Evolutionary conservation across 2,113 vertebrate genomes (phyloP).

Genomic region (Chionomys nivalis): DNA sequence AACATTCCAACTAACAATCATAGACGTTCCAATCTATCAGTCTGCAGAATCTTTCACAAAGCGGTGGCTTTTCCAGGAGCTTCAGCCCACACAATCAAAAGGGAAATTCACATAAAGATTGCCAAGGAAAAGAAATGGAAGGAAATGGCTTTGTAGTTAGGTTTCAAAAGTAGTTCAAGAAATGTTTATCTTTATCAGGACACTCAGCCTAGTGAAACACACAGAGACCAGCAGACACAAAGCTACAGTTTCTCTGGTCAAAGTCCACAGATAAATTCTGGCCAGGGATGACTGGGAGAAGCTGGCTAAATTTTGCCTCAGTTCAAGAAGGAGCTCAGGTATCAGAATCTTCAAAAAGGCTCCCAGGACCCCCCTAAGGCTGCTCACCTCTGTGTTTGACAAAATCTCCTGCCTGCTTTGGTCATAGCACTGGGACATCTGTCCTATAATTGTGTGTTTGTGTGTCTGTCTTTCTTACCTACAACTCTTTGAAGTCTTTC

Average conservation of each 20-base stretch:
- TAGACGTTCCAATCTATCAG: neutral
- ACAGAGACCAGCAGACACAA: neutral
- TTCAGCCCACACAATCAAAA: neutral
- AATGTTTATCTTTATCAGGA: neutral
- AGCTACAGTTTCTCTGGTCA: neutral
- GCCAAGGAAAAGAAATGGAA: slow-evolving; percentile 17
- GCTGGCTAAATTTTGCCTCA: neutral
- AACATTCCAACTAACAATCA: no score
- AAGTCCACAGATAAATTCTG: neutral
- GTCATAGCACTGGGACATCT: neutral
- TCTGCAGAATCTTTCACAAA: neutral
- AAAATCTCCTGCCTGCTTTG: slow-evolving; percentile 41
- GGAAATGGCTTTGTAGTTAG: slow-evolving; percentile 24
- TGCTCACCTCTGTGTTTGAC: neutral
- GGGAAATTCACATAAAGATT: slow-evolving; percentile 20
- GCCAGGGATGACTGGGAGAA: neutral
- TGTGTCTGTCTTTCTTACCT: slow-evolving; percentile 7
- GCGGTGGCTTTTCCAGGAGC: neutral
- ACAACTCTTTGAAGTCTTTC: slow-evolving; percentile 32
- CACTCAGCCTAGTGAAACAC: neutral
- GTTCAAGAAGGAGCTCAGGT: neutral
- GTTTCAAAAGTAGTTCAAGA: slow-evolving; percentile 46
- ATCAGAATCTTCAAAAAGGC: neutral
- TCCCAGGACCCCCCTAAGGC: neutral
- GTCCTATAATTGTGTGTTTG: neutral